Conservation (phyloP, 64 coral and sea anemone genomes). For the Dendrophyllia cribrosa region DNA sequence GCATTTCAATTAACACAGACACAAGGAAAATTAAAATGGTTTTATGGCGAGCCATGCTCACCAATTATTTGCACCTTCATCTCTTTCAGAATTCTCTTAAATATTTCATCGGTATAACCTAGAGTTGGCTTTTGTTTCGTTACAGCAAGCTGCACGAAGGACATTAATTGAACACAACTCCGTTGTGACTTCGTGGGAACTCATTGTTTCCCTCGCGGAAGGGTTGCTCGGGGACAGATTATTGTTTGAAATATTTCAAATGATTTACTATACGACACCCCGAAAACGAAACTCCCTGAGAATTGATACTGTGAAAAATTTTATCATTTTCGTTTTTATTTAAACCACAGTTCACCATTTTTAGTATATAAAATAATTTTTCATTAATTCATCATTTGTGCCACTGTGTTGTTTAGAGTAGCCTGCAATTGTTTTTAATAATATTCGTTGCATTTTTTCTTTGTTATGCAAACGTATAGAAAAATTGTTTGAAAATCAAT, state of each 20-base stretch:
- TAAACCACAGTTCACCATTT: no score
- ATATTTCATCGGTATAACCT: background rate
- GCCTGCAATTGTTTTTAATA: no score
- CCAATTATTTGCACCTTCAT: slow-evolving; percentile 9
- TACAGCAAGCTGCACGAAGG: background rate
- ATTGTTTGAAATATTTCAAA: background rate
- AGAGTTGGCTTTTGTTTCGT: background rate
- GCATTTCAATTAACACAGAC: slow-evolving; percentile 7
- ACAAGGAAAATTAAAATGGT: slow-evolving; percentile 22
- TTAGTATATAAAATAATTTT: no score
- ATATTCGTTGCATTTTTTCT: no score
- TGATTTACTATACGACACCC: background rate
- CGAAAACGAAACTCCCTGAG: background rate
- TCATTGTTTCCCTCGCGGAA: background rate
- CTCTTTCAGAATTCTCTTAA: background rate
- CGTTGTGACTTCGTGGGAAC: background rate
- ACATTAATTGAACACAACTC: background rate
- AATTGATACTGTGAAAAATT: background rate
- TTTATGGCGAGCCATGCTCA: background rate
- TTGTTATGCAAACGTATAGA: no score
- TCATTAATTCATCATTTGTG: no score
- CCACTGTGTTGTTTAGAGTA: no score
- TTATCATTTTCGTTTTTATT: no score
- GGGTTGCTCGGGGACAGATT: background rate
- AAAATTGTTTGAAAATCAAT: no score